Evolutionary conservation across 2,888 invertebrate genomes (phyloP).

Genomic region (Cremastinae sp.): DNA sequence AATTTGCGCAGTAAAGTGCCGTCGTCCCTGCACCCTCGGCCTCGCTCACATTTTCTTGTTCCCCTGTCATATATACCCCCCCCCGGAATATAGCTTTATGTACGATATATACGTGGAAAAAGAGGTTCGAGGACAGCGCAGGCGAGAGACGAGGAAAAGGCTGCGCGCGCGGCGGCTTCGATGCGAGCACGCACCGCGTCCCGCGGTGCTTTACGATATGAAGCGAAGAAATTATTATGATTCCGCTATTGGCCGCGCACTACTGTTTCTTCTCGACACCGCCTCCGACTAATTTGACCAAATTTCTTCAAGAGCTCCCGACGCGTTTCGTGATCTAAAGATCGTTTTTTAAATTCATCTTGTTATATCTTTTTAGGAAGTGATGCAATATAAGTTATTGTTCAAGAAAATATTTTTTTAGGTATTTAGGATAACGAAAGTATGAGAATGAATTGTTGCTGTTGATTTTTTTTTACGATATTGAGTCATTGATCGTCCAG

Average conservation of each 20-base stretch:
- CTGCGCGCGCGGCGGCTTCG: background rate
- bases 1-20: conserved; percentile 79
- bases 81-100: conserved; percentile 21
- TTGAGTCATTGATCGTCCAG: too few relatives aligned
- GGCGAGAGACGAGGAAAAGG: conserved; percentile 2
- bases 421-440: too few relatives aligned
- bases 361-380: too few relatives aligned
- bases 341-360: too few relatives aligned
- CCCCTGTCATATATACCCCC: conserved; percentile 42
- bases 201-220: conserved; percentile 41
- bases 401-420: too few relatives aligned
- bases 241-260: conserved; percentile 52
- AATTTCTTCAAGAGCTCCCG: conserved; percentile 7
- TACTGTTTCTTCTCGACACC: conserved; percentile 2
- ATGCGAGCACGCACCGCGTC: conserved; percentile 31
- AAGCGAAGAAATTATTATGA: conserved; percentile 62
- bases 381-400: too few relatives aligned
- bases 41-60: conserved; percentile 38
- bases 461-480: too few relatives aligned
- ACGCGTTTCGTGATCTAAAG: too few relatives aligned
- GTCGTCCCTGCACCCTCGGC: conserved; percentile 55
- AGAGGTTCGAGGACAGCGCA: background rate
- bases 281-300: background rate
- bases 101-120: background rate
- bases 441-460: too few relatives aligned